Percentiles rank a stretch among this genome's conserved stretches.
Evolutionary conservation across 2,888 invertebrate genomes (phyloP).

Genomic region (Lasioglossum marginatum): DNA sequence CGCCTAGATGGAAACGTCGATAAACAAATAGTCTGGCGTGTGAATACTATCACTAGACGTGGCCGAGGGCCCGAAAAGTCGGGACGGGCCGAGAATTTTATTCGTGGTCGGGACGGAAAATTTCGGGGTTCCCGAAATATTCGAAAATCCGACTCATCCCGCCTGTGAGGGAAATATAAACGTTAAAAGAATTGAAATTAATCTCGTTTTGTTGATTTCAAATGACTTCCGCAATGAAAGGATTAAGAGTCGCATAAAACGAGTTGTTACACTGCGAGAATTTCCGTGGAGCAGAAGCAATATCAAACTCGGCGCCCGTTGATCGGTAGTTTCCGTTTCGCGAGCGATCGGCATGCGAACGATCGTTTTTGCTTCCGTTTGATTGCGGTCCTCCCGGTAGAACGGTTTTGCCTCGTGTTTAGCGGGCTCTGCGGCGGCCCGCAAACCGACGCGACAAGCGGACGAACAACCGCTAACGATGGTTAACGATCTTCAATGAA

Average conservation of each 20-base stretch:
- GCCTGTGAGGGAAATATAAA: too few relatives aligned
- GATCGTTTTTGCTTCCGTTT: constrained; percentile 33
- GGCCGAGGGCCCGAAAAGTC: too few relatives aligned
- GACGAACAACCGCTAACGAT: constrained; percentile 74
- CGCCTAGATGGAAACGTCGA: not conserved
- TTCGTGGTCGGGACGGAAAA: too few relatives aligned
- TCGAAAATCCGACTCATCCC: too few relatives aligned
- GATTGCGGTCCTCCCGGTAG: constrained; percentile 45
- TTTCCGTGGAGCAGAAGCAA: not conserved
- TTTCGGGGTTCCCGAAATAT: too few relatives aligned
- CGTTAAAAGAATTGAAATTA: too few relatives aligned
- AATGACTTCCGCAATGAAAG: too few relatives aligned
- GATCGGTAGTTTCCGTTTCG: not conserved
- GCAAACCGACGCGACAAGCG: constrained; percentile 71
- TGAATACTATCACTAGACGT: too few relatives aligned
- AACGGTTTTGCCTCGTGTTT: constrained; percentile 61
- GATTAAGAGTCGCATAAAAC: too few relatives aligned
- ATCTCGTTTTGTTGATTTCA: too few relatives aligned
- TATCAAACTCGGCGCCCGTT: not conserved
- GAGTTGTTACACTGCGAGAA: not conserved
- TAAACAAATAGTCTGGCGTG: not conserved
- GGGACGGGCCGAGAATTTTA: too few relatives aligned
- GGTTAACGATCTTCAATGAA: constrained; percentile 73
- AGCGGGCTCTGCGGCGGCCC: constrained; percentile 72
- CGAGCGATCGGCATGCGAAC: not conserved